Percentiles rank a stretch among this genome's conserved stretches.
Evolutionary conservation across 1,140 invertebrate genomes (phyloP).

Genomic region (Paracyclopina nana): DNA sequence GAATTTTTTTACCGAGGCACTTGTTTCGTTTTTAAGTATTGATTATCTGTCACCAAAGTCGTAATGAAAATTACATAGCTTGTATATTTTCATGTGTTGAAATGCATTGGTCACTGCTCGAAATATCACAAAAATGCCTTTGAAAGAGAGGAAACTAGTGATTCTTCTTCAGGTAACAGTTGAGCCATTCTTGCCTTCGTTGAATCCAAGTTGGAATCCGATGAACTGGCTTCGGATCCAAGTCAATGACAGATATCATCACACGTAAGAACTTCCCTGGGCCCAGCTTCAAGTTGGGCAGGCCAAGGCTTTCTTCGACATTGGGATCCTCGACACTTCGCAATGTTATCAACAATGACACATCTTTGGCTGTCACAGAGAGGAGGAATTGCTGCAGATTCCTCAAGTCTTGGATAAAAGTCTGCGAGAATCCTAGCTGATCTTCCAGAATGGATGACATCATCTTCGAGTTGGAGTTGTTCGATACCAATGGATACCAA

Average conservation of each 20-base stretch:
- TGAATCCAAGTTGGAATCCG: constrained; percentile 9
- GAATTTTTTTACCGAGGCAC: too few species aligned
- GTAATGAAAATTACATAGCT: too few species aligned
- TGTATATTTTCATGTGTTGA: too few species aligned
- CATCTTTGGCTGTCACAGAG: constrained; percentile 14
- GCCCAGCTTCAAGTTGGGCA: not conserved
- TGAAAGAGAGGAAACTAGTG: too few species aligned
- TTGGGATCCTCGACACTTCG: constrained; percentile 6
- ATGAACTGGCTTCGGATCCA: constrained; percentile 15
- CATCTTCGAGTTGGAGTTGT: not conserved
- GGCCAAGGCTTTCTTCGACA: not conserved
- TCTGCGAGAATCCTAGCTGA: not conserved
- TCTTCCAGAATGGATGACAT: too few species aligned
- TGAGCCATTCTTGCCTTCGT: constrained; percentile 5
- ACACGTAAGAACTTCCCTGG: not conserved
- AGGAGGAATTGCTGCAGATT: constrained; percentile 13
- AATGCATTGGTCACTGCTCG: too few species aligned
- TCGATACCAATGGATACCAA: not conserved
- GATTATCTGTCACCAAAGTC: too few species aligned
- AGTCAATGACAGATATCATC: constrained; percentile 15
- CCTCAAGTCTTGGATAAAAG: not conserved
- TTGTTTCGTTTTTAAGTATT: too few species aligned
- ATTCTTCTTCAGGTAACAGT: too few species aligned
- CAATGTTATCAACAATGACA: constrained; percentile 15
- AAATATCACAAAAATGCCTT: too few species aligned